Base-by-base conservation (phyloP, 2,113 vertebrate genomes). In the Butorides virescens region DNA sequence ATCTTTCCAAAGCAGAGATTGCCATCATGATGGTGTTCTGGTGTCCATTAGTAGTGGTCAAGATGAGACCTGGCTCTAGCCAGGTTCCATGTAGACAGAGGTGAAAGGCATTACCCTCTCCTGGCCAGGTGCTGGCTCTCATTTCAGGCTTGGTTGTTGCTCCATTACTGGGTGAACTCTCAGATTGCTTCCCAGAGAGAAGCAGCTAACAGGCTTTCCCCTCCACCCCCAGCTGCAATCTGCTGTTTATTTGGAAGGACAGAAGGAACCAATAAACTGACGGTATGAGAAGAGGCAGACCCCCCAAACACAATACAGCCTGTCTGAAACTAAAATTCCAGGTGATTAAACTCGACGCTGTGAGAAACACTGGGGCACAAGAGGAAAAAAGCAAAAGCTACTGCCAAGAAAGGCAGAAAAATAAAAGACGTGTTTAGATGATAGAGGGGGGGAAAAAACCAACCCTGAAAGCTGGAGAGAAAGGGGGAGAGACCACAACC, bases 251-350 rank as follows among this genome's bases (percentile, higher is more conserved):
- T 53, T 58, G 21, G 62, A 95, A 74, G 52, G 84, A 87, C 80
- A 78, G 73, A 94, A 83, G 59, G 77, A 95, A 85, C n/a, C 21
- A 92, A 46, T 85, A 83, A 86, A 93, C 10, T 80, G 59, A 70
- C 27, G 71, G 9, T 56, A 77, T 70, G 61, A 87, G 37, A 78
- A 67, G 71, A 86, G 15, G 71, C 52, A 93, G 86, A 68, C 66
- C 3, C 86, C 62, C 73, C 77, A 70, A 93, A 94, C 20, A 56
- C 17, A 55, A 32, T 49, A 63, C 25, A 74, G 11, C 21, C 32
- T 92, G 37, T 17, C 53, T 86, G 66, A 92, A 94, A 87, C n/a
- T 47, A 76, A 84, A 93, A 72, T 88, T 92, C 71, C 26, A 13
- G 5, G 16, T 88, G 65, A 34, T 83, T 94, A 92, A 88, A 92